phyloP scores from a whole-genome alignment of 2,113 vertebrate species.

The Rhinopomastus cyanomelas region DNA sequence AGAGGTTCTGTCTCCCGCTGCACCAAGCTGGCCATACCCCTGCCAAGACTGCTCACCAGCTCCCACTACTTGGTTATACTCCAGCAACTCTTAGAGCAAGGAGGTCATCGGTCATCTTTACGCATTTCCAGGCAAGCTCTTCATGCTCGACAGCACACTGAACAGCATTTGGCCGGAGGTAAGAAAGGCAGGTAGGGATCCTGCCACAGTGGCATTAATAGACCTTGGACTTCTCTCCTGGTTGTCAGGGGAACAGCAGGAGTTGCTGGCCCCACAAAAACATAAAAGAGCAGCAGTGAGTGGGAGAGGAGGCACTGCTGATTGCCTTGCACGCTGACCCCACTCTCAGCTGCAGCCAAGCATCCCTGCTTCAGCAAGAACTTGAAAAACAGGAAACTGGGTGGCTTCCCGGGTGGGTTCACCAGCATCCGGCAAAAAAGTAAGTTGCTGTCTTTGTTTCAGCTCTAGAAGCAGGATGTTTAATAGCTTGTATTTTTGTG shows the following conservation, averaged over 20 bases:
- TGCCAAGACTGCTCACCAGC: neutral
- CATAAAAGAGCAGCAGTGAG: slow-evolving; percentile 52
- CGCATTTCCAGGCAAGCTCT: neutral
- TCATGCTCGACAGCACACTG: fast-evolving
- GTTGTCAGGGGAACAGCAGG: slow-evolving; percentile 40
- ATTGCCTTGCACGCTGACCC: slow-evolving; percentile 20
- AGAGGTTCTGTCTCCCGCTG: neutral
- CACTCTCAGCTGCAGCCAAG: slow-evolving; percentile 31
- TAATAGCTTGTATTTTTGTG: neutral
- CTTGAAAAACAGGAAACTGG: neutral
- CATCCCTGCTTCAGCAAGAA: neutral
- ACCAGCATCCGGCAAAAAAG: neutral
- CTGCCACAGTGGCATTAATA: neutral
- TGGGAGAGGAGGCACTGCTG: slow-evolving; percentile 25
- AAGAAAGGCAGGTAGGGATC: neutral
- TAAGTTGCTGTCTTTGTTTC: slow-evolving; percentile 52
- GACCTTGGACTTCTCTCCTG: slow-evolving; percentile 27
- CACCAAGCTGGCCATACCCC: neutral
- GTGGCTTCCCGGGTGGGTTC: too few species aligned
- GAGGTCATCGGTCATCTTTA: neutral
- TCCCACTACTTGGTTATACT: neutral
- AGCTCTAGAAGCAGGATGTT: neutral
- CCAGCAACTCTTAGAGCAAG: neutral
- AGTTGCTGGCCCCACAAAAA: neutral
- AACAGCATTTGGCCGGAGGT: neutral